phyloP scores from a whole-genome alignment of 2,113 vertebrate genomes.

The Trichechus manatus region DNA sequence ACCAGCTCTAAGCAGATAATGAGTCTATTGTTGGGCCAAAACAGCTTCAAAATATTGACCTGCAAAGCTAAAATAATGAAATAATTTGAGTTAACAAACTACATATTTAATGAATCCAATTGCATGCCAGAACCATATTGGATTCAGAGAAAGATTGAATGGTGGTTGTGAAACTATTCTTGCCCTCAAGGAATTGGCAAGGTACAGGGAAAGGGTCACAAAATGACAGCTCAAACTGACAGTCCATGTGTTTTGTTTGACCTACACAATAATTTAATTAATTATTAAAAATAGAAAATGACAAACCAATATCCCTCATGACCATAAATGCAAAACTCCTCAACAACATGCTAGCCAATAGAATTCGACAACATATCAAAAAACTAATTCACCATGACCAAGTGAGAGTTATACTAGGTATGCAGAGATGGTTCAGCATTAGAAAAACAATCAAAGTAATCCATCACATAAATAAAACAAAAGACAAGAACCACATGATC shows the following conservation, averaged over 20 bases:
- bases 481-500: no score
- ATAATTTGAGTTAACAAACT: neutral
- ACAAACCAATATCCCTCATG: no score
- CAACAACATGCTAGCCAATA: no score
- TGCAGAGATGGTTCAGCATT: no score
- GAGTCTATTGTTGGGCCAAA: neutral
- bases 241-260: neutral
- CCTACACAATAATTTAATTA: neutral
- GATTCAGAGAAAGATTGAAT: neutral
- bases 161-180: neutral
- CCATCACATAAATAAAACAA: no score
- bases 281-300: constrained; percentile 23
- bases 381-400: no score
- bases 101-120: neutral
- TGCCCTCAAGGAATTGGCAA: neutral
- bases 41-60: neutral
- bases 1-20: neutral
- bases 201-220: neutral
- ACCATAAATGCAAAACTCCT: no score
- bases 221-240: neutral
- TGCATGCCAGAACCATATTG: no score
- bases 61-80: neutral
- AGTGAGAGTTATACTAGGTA: no score
- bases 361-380: no score
- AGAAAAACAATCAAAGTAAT: no score